Conservation (phyloP, 1,140 invertebrate species). For the Drosophila prosaltans region DNA sequence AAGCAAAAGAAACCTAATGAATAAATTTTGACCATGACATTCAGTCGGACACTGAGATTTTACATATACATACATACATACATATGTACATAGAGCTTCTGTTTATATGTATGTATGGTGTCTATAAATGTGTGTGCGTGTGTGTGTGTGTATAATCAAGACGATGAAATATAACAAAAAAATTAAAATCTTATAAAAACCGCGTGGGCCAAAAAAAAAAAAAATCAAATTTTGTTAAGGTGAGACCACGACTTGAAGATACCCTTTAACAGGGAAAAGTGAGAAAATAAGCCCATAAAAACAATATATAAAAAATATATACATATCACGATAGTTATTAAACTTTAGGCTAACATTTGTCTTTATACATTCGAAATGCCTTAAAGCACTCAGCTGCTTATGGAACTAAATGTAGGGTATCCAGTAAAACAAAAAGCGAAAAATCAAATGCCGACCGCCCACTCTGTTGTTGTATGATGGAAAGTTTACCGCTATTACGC, state of each 20-base stretch:
- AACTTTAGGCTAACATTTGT: too few species aligned
- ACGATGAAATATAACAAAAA: background rate
- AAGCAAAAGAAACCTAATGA: slow-evolving; percentile 30
- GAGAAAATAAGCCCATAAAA: background rate
- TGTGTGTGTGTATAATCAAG: background rate
- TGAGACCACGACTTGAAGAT: background rate
- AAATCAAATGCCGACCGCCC: background rate
- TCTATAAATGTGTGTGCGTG: too few species aligned
- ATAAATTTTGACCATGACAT: slow-evolving; percentile 43
- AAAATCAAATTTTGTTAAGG: background rate
- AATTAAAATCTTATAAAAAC: background rate
- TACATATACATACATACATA: background rate
- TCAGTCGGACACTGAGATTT: slow-evolving; percentile 21
- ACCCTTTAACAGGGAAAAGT: background rate
- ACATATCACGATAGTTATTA: too few species aligned
- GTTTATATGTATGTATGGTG: too few species aligned
- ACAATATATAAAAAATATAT: too few species aligned
- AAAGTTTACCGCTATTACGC: too few species aligned
- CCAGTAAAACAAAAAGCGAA: background rate
- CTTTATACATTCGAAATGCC: too few species aligned
- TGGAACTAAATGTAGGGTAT: background rate
- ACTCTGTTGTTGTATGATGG: too few species aligned
- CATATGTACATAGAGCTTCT: too few species aligned
- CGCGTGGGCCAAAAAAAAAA: background rate
- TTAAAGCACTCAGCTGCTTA: too few species aligned